Evolutionary conservation across 2,113 vertebrate species (phyloP).

Genomic region (Antigone vipio): DNA sequence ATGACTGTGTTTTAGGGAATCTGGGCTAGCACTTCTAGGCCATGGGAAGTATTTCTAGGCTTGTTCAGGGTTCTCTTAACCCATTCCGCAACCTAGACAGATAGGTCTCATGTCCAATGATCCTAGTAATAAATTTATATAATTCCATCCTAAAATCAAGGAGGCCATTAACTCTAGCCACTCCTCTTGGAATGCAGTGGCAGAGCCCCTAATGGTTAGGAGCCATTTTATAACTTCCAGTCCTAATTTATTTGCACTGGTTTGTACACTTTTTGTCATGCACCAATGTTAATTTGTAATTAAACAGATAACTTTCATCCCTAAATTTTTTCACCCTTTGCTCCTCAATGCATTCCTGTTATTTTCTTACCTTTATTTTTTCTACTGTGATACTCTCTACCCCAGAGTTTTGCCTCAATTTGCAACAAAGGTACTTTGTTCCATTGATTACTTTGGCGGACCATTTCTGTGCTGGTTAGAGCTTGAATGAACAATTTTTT

Average conservation of each 20-base stretch:
- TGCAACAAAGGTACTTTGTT: neutral
- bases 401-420: neutral
- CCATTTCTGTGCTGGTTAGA: neutral
- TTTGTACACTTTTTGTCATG: neutral
- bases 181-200: neutral
- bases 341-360: neutral
- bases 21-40: neutral
- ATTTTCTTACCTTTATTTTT: neutral
- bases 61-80: neutral
- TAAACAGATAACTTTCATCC: neutral
- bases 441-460: neutral
- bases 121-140: neutral
- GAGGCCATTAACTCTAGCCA: neutral
- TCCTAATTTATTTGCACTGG: neutral
- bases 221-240: neutral
- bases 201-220: neutral
- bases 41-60: neutral
- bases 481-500: neutral
- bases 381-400: neutral
- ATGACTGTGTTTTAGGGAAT: neutral
- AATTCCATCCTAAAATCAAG: neutral
- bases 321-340: neutral
- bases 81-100: neutral
- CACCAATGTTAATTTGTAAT: neutral
- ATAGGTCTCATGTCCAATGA: neutral